Percentiles rank a stretch among this genome's conserved stretches.
Conservation (phyloP, 2,888 invertebrate genomes). For the Xestobium rufovillosum region DNA sequence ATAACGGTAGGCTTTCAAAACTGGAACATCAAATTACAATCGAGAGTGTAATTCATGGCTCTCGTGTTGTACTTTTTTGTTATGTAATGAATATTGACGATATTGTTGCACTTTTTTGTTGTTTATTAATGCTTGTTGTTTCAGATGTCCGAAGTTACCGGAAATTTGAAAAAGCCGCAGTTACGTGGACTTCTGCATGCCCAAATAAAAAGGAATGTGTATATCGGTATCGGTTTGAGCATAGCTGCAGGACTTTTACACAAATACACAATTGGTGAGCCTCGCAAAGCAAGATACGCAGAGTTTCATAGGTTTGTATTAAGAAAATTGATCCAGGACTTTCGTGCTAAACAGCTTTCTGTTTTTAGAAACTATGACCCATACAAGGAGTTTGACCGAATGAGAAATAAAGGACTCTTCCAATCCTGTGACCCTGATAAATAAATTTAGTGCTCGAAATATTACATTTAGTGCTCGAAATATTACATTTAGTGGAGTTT, state of each 20-base stretch:
- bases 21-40: too few relatives aligned
- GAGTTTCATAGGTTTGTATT: conserved; percentile 64
- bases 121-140: conserved; percentile 1
- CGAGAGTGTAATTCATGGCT: too few relatives aligned
- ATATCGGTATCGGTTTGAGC: conserved; percentile 43
- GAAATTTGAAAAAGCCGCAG: conserved; percentile 45
- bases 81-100: too few relatives aligned
- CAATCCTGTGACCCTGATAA: conserved; percentile 49
- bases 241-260: conserved; percentile 40
- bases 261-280: conserved; percentile 47
- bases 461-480: too few relatives aligned
- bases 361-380: conserved; percentile 59
- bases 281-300: conserved; percentile 54
- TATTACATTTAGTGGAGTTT: too few relatives aligned
- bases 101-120: too few relatives aligned
- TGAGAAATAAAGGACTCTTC: conserved; percentile 59
- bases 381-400: conserved; percentile 58
- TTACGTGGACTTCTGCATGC: conserved; percentile 61
- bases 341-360: too few relatives aligned
- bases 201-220: conserved; percentile 55
- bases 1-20: too few relatives aligned
- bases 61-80: too few relatives aligned
- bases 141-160: neutral
- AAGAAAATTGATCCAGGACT: neutral
- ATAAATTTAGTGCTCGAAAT: too few relatives aligned